Evolutionary conservation across 2,113 vertebrate genomes (phyloP).

Genomic region (Ceuthmochares aereus): DNA sequence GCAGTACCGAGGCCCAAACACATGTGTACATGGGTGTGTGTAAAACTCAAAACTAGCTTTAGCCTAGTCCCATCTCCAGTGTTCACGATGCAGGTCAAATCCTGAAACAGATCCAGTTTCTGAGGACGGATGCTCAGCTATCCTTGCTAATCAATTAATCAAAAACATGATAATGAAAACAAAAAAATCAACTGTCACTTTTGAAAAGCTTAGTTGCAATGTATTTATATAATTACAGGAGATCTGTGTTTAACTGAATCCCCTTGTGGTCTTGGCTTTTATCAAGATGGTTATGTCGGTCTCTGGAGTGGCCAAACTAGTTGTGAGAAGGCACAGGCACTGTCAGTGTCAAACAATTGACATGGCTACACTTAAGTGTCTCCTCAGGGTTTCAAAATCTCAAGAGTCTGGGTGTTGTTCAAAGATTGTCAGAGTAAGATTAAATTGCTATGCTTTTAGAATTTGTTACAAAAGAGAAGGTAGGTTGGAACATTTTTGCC

Average conservation of each 20-base stretch:
- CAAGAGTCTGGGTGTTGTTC: neutral
- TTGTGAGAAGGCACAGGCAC: neutral
- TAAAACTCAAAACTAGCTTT: neutral
- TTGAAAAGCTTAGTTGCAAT: neutral
- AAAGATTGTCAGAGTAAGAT: neutral
- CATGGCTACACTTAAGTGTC: neutral
- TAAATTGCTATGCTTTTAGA: neutral
- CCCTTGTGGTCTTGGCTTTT: neutral
- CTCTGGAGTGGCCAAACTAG: neutral
- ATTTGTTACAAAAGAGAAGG: neutral
- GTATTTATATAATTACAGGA: neutral
- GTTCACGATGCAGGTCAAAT: neutral
- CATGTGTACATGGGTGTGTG: fast-evolving
- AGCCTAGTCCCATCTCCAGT: neutral
- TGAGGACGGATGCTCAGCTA: neutral
- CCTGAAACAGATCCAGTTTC: neutral
- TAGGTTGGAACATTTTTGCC: neutral
- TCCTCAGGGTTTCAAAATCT: neutral
- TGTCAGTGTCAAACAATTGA: neutral
- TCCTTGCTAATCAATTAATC: neutral
- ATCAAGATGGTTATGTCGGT: neutral
- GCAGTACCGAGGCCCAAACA: neutral
- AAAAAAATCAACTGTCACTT: neutral
- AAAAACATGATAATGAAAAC: neutral
- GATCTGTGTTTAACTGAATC: neutral